Evolutionary conservation across 2,888 invertebrate species (phyloP), one percentile per base, ranked within the genome.

Genomic region (Arrhopalites spinosus): DNA sequence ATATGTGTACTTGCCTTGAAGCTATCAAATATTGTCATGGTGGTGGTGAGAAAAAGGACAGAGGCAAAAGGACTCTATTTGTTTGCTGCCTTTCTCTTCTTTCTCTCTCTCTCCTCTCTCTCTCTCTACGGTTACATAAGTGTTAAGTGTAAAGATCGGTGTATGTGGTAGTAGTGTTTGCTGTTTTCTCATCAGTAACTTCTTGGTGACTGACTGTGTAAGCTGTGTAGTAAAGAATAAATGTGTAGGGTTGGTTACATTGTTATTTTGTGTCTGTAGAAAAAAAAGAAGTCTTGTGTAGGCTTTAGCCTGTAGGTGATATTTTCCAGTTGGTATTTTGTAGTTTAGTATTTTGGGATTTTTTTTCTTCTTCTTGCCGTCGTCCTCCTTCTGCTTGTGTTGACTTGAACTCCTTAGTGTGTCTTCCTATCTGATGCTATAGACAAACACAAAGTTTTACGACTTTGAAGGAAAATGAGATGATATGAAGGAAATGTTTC

Each of bases 401-500:
- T 36, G 36, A 36, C 36, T 36, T 36, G 5, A 36, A 11, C 36
- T 36, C 36, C 36, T 36, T 36, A 36, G 36, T 11, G 36, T 36
- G 36, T 36, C 36, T 36, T 36, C 11, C 36, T 36, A 7, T 36
- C 36, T 36, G 36, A 11, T 3, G 36, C 11, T 36, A 36, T 36
- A 59, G 23, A 59, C 59, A 23, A 36, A 3, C 27, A 25, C 2
- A 53, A 53, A 53, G 5, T 59, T 59, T 59, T 59, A 59, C 27
- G 59, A 27, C 25, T 59, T 59, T 59, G 25, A 25, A 59, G 59
- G 59, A 59, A 59, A 59, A 25, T 59, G 59, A 59, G 59, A 23
- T 59, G 59, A 20, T n/a, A 23, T n/a, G n/a, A 20, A n/a, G 53
- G 36, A 36, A 36, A 36, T 36, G 23, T 53, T 53, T 36, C 11